A percentile compares a stretch with the other conserved stretches of the same genome.
Evolutionary conservation across 2,888 invertebrate genomes (phyloP).

Genomic region (Leucophenga maculata): DNA sequence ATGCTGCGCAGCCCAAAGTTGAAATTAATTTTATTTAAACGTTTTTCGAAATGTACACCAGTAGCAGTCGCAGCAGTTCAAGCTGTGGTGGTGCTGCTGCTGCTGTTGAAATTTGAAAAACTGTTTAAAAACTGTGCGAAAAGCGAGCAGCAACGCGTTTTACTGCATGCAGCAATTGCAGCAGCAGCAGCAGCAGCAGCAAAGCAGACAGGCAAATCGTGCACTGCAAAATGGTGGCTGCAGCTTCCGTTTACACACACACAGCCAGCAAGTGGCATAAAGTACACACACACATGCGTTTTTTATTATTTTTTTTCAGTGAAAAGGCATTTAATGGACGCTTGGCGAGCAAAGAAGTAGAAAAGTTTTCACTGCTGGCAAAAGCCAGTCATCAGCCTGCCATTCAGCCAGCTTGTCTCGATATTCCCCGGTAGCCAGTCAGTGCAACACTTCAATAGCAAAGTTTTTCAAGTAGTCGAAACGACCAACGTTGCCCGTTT

Average conservation of each 20-base stretch:
- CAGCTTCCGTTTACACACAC: too few species aligned
- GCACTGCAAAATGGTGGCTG: too few species aligned
- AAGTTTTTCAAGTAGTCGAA: neutral
- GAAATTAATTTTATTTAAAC: constrained; percentile 55
- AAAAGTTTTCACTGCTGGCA: constrained; percentile 19
- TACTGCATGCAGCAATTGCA: too few species aligned
- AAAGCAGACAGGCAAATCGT: too few species aligned
- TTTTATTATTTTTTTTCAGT: too few species aligned
- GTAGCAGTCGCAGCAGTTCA: constrained; percentile 9
- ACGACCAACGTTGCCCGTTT: too few species aligned
- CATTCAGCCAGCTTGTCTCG: constrained; percentile 42
- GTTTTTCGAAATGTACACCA: constrained; percentile 28
- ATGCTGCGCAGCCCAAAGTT: constrained; percentile 16
- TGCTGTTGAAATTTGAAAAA: too few species aligned
- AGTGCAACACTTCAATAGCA: constrained; percentile 1
- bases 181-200: too few species aligned
- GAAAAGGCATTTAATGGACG: constrained; percentile 48
- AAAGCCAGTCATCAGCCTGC: constrained; percentile 41
- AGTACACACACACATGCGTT: constrained; percentile 9
- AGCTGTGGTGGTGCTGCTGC: too few species aligned
- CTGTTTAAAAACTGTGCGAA: too few species aligned
- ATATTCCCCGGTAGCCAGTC: neutral
- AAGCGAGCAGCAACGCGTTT: too few species aligned
- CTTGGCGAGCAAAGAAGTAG: constrained; percentile 46
- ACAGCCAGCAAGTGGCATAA: constrained; percentile 15